Percentiles rank a stretch among this genome's conserved stretches.
These are phyloP conservation scores for Acropora tenuis DNA, from an alignment of 64 coral and sea anemone genomes.

Conservation along the genomic window DNA sequence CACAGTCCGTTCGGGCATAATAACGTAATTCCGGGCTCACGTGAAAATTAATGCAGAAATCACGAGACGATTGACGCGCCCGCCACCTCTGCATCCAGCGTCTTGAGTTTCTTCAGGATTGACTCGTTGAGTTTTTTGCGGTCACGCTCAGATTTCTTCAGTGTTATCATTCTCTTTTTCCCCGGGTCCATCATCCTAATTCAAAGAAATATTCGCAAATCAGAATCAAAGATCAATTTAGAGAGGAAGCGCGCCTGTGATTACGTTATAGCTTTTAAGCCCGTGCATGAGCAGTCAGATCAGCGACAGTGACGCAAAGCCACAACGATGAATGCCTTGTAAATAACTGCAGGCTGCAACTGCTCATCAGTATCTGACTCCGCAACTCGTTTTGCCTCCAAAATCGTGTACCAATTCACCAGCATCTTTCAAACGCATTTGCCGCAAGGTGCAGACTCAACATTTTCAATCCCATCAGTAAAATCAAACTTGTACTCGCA, in stretches of 20 bases:
- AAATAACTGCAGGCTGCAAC: no score
- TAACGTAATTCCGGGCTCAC: not conserved
- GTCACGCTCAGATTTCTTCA: slow-evolving; percentile 91
- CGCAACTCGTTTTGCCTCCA: no score
- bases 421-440: not conserved
- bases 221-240: not conserved
- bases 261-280: not conserved
- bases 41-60: not conserved
- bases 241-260: not conserved
- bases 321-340: no score
- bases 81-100: slow-evolving; percentile 73
- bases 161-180: slow-evolving; percentile 79
- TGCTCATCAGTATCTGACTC: no score
- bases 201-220: not conserved
- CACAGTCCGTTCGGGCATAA: not conserved
- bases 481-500: no score
- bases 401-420: no score
- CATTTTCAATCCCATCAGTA: no score
- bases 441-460: no score
- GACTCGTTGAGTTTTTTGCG: slow-evolving; percentile 94
- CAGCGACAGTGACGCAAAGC: no score
- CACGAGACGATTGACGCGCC: slow-evolving; percentile 37
- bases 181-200: slow-evolving; percentile 89
- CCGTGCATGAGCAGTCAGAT: no score
- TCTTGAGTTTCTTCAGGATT: slow-evolving; percentile 72